Evolutionary conservation across 2,113 vertebrate genomes (phyloP), one percentile per base, ranked within the genome.

Genomic region (Pangasianodon gigas): DNA sequence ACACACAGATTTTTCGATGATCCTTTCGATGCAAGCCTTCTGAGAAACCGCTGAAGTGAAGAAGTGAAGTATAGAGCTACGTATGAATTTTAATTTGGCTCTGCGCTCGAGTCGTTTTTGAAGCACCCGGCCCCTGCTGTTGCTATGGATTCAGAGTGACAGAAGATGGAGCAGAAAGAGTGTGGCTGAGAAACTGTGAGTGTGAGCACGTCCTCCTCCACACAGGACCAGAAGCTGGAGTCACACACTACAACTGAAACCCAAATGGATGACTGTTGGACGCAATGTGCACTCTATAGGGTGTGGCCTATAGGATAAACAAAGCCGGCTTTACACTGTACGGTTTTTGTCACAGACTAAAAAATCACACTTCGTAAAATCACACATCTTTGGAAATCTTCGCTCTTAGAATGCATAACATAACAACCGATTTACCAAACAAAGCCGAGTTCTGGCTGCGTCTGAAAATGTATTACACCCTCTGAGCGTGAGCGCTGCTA

Each of bases 71-170:
- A 5, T 44, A 44, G 82, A 58, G 13, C 52, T 37, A 58, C 4
- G 37, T 44, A 13, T 60, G 54, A 84, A 84, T 84, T 62, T 84
- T 60, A 62, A 84, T 84, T 84, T 46, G 54, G 54, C 54, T 84
- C 10, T 37, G 37, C 5, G 46, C 81, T 60, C 37, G 26, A 67
- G 88, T 84, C 82, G 26, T 29, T 56, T 56, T 54, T 77, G 41
- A 85, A 85, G 37, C 52, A 52, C 19, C 87, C 54, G 32, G 88
- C 24, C 88, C 52, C 75, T 58, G 85, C 88, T 58, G 91, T 90
- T 92, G 90, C 91, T 90, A 91, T 88, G 90, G 90, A 92, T 44
- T 89, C 85, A 71, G n/a, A 62, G 46, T 82, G 88, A 88, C 80
- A 89, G 85, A 89, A 89, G 86, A 79, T 81, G 87, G 37, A 87